Evolutionary conservation across 2,888 invertebrate genomes (phyloP).

Genomic region (Folsomia candida): DNA sequence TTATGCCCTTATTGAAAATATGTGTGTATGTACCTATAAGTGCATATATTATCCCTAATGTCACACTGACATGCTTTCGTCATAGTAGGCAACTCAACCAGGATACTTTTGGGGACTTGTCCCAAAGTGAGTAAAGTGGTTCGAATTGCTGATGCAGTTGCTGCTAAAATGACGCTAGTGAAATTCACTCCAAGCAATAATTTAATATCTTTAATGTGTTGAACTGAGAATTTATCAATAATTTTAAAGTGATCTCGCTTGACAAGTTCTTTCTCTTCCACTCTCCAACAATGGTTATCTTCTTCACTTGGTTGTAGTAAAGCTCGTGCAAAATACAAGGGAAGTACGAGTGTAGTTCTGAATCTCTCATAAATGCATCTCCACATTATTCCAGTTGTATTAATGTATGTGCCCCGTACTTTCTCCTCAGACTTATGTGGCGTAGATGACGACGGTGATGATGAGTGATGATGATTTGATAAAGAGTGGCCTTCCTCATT

Average conservation of each 20-base stretch:
- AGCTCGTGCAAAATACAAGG: constrained; percentile 37
- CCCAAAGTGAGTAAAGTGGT: constrained; percentile 34
- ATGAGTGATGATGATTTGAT: not conserved
- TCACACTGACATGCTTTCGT: not conserved
- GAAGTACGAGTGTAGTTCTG: constrained; percentile 21
- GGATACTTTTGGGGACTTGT: not conserved
- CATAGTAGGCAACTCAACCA: not conserved
- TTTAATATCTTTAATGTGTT: constrained; percentile 47
- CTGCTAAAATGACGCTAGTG: constrained; percentile 42
- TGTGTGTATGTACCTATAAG: no score
- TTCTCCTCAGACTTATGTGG: no score
- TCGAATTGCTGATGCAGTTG: constrained; percentile 35
- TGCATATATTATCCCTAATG: not conserved
- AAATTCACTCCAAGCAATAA: constrained; percentile 39
- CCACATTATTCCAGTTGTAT: not conserved
- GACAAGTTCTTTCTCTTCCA: constrained; percentile 31
- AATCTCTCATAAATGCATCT: constrained; percentile 13
- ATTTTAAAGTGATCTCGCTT: constrained; percentile 39
- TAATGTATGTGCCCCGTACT: not conserved
- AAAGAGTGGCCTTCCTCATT: constrained; percentile 4
- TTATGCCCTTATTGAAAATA: no score
- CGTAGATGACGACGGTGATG: no score
- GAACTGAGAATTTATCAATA: constrained; percentile 40
- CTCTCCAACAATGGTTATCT: constrained; percentile 35
- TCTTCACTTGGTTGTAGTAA: constrained; percentile 28